A percentile compares a stretch with the other conserved stretches of the same genome.
Conservation (phyloP, 2,888 invertebrate genomes). For the Pterobdella sp. region DNA sequence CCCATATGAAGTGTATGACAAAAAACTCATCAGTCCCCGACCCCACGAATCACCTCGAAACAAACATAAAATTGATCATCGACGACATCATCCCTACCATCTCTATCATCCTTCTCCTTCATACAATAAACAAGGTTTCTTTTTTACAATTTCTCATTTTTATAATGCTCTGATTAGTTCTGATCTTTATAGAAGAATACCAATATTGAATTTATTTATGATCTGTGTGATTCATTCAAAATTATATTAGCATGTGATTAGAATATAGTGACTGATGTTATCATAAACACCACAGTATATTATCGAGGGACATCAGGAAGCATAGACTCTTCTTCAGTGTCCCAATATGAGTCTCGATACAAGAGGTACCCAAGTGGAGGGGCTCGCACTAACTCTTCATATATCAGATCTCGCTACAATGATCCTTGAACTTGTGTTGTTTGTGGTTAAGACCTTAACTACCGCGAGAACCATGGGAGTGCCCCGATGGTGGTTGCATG, state of each 20-base stretch:
- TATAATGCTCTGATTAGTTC: background rate
- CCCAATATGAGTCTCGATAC: background rate
- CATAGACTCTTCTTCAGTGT: background rate
- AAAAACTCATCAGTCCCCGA: background rate
- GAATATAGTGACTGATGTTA: background rate
- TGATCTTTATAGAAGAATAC: too few relatives aligned
- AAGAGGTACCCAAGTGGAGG: conserved; percentile 1
- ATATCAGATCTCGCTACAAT: background rate
- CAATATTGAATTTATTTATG: too few relatives aligned
- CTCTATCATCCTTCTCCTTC: background rate
- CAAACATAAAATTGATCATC: background rate
- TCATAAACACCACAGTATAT: background rate
- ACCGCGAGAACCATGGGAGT: too few relatives aligned
- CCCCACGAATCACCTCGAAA: background rate
- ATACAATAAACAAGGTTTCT: background rate
- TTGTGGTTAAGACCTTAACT: background rate
- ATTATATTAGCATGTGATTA: background rate
- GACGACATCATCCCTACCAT: conserved; percentile 1
- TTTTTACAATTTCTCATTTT: background rate
- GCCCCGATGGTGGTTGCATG: background rate
- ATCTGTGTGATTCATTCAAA: background rate
- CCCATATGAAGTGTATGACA: conserved; percentile 2
- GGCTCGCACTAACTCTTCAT: background rate
- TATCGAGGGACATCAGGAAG: background rate
- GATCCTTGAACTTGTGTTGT: background rate